phyloP scores from a whole-genome alignment of 2,797 vertebrate genomes.

The Sebastolobus altivelis region DNA sequence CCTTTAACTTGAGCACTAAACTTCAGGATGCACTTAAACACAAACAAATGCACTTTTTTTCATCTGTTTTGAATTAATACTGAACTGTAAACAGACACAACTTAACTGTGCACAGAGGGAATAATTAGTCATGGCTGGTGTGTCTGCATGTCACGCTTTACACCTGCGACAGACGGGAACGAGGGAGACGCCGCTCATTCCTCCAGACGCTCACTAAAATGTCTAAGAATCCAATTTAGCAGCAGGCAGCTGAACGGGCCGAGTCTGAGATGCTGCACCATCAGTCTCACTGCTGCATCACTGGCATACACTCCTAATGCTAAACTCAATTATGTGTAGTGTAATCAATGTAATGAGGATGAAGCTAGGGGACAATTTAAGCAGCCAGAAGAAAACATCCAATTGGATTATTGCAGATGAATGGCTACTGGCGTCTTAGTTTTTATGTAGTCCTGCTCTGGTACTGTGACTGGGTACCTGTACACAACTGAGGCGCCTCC shows the following conservation, averaged over 20 bases:
- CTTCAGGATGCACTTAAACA: not conserved
- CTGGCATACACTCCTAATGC: slow-evolving; percentile 12
- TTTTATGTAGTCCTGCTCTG: slow-evolving; percentile 66
- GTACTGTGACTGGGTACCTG: slow-evolving; percentile 88
- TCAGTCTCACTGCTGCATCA: slow-evolving; percentile 36
- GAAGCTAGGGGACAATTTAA: slow-evolving; percentile 13
- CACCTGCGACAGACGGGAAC: slow-evolving; percentile 54
- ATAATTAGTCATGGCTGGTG: slow-evolving; percentile 74
- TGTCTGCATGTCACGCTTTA: slow-evolving; percentile 40
- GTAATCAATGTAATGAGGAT: slow-evolving; percentile 23
- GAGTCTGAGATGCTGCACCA: slow-evolving; percentile 41
- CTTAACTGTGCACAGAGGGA: slow-evolving; percentile 58
- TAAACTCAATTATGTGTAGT: slow-evolving; percentile 33
- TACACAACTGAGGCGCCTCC: slow-evolving; percentile 94
- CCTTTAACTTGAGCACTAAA: not conserved
- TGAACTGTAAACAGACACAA: slow-evolving; percentile 30
- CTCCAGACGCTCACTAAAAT: slow-evolving; percentile 52
- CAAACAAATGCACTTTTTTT: not conserved
- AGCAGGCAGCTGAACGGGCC: slow-evolving; percentile 46
- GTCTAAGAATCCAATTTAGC: slow-evolving; percentile 46
- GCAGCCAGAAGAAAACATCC: not conserved
- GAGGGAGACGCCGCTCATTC: slow-evolving; percentile 21
- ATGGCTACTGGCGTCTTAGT: slow-evolving; percentile 54
- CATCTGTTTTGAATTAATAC: slow-evolving; percentile 9
- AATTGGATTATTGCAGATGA: slow-evolving; percentile 13